A percentile compares a stretch with the other conserved stretches of the same genome.
phyloP scores from a whole-genome alignment of 2,113 vertebrate species.

The Neolamprologus longior region DNA sequence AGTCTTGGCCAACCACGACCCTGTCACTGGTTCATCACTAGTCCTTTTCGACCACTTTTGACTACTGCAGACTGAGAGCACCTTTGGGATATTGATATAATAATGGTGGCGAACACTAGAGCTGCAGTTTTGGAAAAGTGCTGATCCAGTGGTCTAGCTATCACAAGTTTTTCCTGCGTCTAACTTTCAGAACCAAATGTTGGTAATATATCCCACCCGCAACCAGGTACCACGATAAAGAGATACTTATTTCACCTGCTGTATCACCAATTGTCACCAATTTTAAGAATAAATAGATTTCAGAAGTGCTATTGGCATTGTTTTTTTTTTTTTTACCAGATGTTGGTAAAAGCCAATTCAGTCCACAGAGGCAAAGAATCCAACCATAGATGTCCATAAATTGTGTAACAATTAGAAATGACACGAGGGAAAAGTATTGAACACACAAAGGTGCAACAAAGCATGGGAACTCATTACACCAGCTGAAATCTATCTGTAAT shows the following conservation, averaged over 20 bases:
- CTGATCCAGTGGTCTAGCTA: not conserved
- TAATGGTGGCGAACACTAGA: too few species aligned
- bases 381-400: not conserved
- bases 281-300: not conserved
- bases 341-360: not conserved
- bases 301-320: not conserved
- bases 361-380: not conserved
- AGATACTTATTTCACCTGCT: not conserved
- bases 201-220: not conserved
- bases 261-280: not conserved
- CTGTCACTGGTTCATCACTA: not conserved
- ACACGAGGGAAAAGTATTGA: not conserved
- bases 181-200: not conserved
- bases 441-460: not conserved
- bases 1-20: fast-evolving
- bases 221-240: not conserved
- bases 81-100: too few species aligned
- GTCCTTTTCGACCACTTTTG: not conserved
- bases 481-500: not conserved
- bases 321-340: not conserved
- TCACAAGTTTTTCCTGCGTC: not conserved
- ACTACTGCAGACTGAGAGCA: not conserved
- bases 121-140: not conserved
- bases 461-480: not conserved
- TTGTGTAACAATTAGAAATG: not conserved